These are phyloP conservation scores for Morphnarchus princeps DNA, from an alignment of 2,113 vertebrate genomes.

Conservation along the genomic window DNA sequence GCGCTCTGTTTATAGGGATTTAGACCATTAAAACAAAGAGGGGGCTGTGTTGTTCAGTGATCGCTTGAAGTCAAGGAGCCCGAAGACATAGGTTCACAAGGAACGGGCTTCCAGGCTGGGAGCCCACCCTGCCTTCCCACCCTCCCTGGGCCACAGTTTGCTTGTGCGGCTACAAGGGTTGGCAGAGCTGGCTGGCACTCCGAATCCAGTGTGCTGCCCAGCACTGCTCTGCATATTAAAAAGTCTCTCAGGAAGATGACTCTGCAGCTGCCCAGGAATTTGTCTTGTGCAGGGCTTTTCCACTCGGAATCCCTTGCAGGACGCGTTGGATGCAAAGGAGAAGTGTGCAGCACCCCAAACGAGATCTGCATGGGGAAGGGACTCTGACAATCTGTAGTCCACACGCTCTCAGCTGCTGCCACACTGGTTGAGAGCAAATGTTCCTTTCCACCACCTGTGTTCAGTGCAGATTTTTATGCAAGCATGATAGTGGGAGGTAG, in stretches of 20 bases:
- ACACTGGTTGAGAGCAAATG: background rate
- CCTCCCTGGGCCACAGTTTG: background rate
- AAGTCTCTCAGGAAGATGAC: background rate
- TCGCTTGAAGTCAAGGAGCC: background rate
- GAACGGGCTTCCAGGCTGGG: background rate
- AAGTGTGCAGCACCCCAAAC: accelerated
- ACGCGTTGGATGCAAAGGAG: background rate
- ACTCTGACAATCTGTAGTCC: background rate
- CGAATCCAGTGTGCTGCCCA: background rate
- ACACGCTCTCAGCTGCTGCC: background rate
- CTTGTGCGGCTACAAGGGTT: background rate
- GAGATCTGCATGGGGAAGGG: background rate
- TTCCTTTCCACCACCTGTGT: background rate
- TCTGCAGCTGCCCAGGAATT: background rate
- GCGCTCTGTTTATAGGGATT: constrained; percentile 53
- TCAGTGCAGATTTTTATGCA: background rate
- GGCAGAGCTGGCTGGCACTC: background rate
- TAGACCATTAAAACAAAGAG: constrained; percentile 35
- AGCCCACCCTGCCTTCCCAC: background rate
- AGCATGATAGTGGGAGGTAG: background rate
- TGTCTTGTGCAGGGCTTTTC: background rate
- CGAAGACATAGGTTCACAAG: background rate
- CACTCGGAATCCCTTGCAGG: background rate
- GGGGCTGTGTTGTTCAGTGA: constrained; percentile 26
- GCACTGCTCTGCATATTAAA: background rate